Evolutionary conservation across 1,140 invertebrate species (phyloP), one percentile per base, ranked within the genome.

Genomic region (Andrena cerasifolii): DNA sequence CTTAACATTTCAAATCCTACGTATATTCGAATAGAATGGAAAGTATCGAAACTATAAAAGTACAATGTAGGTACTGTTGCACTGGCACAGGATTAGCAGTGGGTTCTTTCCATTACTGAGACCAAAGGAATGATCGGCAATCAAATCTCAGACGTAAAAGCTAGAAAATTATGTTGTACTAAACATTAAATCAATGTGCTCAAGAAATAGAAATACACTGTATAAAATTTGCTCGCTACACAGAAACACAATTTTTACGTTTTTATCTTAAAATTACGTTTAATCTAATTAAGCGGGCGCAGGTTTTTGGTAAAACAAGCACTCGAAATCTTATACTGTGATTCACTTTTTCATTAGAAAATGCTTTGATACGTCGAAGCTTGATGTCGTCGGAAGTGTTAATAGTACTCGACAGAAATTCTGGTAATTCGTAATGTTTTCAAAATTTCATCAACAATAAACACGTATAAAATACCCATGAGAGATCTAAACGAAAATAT

Each of bases 221-320:
- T 26, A 80, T 53, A 45, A 59, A 56, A 54, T 63, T 82, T 61
- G 49, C 33, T 74, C n/a, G 5, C 40, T 63, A 62, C 0, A 12
- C 53, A 53, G n/a, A 63, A 63, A 51, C 24, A n/a, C 26, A 51
- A 6, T 56, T 12, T 75, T 36, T 18, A n/a, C 26, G 59, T 10
- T 56, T 12, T 75, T 36, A 40, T 56, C 3, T 31, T n/a, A 26
- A 79, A 58, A 7, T 43, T 75, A 65, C 16, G 16, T 58, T 45
- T 54, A 65, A 36, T 3, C 3, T 75, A 68, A 21, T 54, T 16
- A 77, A 71, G 66, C 45, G 40, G 31, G 36, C 28, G 14, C 1
- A 51, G 16, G 33, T 31, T 43, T 28, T 5, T 59, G 28, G 24
- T 12, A n/a, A 40, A 40, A 43, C 14, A 61, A 75, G 72, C 62